Evolutionary conservation across 2,888 invertebrate species (phyloP).

Genomic region (Schrankia costaestrigalis): DNA sequence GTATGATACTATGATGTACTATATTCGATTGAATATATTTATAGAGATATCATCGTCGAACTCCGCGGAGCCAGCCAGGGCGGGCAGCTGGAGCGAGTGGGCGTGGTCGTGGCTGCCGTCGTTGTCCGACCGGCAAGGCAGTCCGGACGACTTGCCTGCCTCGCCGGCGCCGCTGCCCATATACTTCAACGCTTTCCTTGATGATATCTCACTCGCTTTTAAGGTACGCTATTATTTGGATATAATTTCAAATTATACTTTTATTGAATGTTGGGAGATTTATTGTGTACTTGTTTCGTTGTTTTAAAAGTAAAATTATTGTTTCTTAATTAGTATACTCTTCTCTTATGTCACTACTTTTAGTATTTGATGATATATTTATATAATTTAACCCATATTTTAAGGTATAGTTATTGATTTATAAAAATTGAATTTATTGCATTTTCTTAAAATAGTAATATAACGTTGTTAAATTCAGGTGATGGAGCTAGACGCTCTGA

Average conservation of each 20-base stretch:
- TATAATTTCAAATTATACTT: not conserved
- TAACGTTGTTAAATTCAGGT: constrained; percentile 38
- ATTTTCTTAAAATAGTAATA: no score
- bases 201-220: constrained; percentile 54
- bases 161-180: constrained; percentile 50
- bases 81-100: constrained; percentile 68
- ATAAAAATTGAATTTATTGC: no score
- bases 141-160: constrained; percentile 41
- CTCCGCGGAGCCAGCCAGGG: constrained; percentile 43
- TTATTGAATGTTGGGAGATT: not conserved
- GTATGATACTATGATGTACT: not conserved
- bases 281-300: not conserved
- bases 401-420: no score
- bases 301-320: no score
- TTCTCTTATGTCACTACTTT: no score
- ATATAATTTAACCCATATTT: not conserved
- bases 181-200: constrained; percentile 49
- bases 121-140: constrained; percentile 46
- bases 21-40: not conserved
- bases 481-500: constrained; percentile 41
- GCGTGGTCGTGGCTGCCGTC: constrained; percentile 73
- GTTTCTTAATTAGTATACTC: no score
- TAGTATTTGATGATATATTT: no score
- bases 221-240: constrained; percentile 42
- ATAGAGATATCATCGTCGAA: constrained; percentile 20